Base-by-base conservation (phyloP, 2,888 invertebrate species). In the Salticus scenicus region DNA sequence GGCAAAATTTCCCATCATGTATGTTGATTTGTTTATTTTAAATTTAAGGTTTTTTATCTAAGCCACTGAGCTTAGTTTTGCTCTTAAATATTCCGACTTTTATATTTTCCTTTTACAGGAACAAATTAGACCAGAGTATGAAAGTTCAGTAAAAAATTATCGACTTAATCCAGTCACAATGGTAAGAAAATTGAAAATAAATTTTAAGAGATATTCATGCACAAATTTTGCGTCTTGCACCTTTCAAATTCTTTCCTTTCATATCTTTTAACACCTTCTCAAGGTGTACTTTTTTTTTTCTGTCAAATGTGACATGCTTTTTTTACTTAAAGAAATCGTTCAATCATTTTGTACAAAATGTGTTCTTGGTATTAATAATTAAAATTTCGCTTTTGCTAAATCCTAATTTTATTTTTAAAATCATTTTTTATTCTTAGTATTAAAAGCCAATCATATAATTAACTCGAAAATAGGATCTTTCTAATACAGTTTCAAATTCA, bases 41-140 rank as follows among this genome's bases (percentile, higher is more conserved):
- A 8, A 37, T 37, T 12, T 37, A 37, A 8, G 37, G 7, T 37
- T n/a, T n/a, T n/a, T n/a, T 37, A 7, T 37, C 7, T 37, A 31
- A 67, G 27, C 14, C 67, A 37, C 2, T 20, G 1, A 24, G 14
- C 37, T 37, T 69, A n/a, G 37, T 37, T 67, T 31, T 67, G 12
- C 31, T 31, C 30, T 67, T 69, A 24, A 20, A 20, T 69, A 10
- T 69, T 69, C n/a, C 24, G 20, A 37, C 12, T 69, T 70, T 63
- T 82, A 63, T 75, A n/a, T 83, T 76, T 77, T 77, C 28, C 67
- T 71, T 63, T 83, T 88, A 33, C 84, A 90, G 90, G 90, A 90
- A 84, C 87, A 88, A 30, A 89, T 88, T 67, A 70, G 88, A 71
- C 89, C 89, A 30, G 88, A 89, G 57, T 89, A 88, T 70, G 88